Conservation (phyloP, 1,140 invertebrate species). For the Scaptomyza graminum region DNA sequence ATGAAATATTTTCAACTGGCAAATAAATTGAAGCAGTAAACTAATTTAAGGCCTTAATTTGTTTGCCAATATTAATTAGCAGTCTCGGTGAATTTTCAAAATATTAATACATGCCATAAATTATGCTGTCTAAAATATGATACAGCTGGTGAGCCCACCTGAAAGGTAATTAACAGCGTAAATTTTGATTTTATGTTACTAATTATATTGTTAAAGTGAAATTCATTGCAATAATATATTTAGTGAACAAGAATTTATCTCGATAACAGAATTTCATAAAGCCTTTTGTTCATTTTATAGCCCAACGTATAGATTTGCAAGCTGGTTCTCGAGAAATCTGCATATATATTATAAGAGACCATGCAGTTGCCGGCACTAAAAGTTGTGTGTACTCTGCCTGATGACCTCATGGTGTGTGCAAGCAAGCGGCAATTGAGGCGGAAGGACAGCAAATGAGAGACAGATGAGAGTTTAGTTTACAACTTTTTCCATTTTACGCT, state of each 20-base stretch:
- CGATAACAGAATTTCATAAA: not conserved
- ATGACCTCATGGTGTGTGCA: constrained; percentile 52
- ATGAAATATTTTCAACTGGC: not conserved
- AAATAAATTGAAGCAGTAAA: not conserved
- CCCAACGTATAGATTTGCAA: not conserved
- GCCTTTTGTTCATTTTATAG: not conserved
- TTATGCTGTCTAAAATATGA: not conserved
- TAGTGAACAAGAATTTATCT: not conserved
- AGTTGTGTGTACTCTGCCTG: constrained; percentile 56
- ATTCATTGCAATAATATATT: constrained; percentile 6
- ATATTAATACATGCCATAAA: constrained; percentile 6
- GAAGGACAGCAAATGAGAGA: constrained; percentile 1
- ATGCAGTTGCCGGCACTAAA: constrained; percentile 50
- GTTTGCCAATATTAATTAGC: constrained; percentile 1
- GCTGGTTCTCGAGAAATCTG: constrained; percentile 34
- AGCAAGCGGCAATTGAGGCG: constrained; percentile 6
- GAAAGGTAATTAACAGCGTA: not conserved
- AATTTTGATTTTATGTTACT: not conserved
- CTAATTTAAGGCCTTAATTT: not conserved
- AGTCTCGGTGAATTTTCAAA: not conserved
- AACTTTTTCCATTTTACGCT: constrained; percentile 80
- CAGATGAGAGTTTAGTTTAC: constrained; percentile 34
- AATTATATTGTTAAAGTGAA: not conserved
- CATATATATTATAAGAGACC: constrained; percentile 57
- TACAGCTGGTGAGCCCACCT: not conserved